These are phyloP conservation scores for Autographa pulchrina DNA, from an alignment of 2,888 invertebrate genomes.

Conservation along the genomic window DNA sequence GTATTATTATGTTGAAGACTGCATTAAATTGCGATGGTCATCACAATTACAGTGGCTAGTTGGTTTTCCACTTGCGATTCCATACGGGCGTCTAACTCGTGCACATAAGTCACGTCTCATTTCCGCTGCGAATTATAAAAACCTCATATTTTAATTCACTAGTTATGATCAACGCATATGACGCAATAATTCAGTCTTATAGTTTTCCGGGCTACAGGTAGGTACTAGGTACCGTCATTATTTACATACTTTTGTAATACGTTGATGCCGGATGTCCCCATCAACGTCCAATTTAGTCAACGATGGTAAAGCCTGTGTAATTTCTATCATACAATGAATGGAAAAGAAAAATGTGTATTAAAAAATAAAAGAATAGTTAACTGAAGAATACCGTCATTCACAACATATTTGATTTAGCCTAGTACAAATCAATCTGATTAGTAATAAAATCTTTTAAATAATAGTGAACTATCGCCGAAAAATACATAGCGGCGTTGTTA, in stretches of 20 bases:
- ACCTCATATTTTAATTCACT: slow-evolving; percentile 2
- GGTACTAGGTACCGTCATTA: not conserved
- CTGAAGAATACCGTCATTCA: not conserved
- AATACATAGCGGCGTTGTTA: not conserved
- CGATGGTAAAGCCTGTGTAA: not conserved
- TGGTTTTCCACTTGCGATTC: slow-evolving; percentile 17
- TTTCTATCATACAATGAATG: too few species aligned
- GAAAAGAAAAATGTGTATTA: too few species aligned
- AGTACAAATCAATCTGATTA: not conserved
- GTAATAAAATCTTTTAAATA: not conserved
- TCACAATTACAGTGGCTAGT: slow-evolving; percentile 16
- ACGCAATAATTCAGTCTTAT: not conserved
- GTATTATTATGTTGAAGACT: not conserved
- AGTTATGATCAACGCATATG: not conserved
- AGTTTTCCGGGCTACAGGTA: not conserved
- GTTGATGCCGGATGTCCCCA: not conserved
- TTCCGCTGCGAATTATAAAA: slow-evolving; percentile 11
- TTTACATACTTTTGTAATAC: not conserved
- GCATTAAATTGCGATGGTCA: slow-evolving; percentile 6
- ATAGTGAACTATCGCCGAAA: not conserved
- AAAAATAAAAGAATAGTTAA: not conserved
- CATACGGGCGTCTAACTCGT: slow-evolving; percentile 30
- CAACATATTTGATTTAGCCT: not conserved
- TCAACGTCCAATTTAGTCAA: not conserved
- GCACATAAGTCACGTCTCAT: slow-evolving; percentile 29